Conservation (phyloP, 2,888 invertebrate species). For the Trisateles emortualis region DNA sequence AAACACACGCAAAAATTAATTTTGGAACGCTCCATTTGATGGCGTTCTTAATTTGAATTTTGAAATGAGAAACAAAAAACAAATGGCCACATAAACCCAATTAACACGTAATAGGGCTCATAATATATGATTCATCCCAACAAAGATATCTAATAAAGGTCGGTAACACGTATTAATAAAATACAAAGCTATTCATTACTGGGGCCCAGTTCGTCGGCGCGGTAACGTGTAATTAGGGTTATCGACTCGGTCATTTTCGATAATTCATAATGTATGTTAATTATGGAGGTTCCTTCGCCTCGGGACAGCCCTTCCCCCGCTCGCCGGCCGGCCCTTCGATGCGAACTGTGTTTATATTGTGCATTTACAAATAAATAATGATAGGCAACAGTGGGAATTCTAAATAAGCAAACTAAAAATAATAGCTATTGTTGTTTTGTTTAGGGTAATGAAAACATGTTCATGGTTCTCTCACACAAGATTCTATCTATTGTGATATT, state of each 20-base stretch:
- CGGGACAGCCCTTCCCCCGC: conserved; percentile 60
- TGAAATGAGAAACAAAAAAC: conserved; percentile 30
- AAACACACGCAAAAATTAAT: conserved; percentile 21
- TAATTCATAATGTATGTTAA: conserved; percentile 86
- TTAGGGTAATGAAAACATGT: conserved; percentile 38
- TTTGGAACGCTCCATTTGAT: conserved; percentile 24
- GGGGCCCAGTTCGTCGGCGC: conserved; percentile 56
- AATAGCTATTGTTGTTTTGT: conserved; percentile 53
- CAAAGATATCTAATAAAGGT: conserved; percentile 75
- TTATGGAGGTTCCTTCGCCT: conserved; percentile 77
- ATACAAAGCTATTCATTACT: conserved; percentile 79
- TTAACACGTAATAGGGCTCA: conserved; percentile 71
- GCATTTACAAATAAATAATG: conserved; percentile 62
- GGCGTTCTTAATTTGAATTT: conserved; percentile 40
- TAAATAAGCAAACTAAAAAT: conserved; percentile 54
- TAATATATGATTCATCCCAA: conserved; percentile 73
- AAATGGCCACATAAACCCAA: conserved; percentile 60
- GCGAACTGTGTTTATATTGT: conserved; percentile 58
- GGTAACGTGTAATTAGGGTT: conserved; percentile 79
- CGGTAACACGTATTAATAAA: conserved; percentile 77
- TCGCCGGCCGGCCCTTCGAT: conserved; percentile 39
- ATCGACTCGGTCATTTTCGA: conserved; percentile 81
- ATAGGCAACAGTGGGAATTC: conserved; percentile 55
- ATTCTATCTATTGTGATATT: no score
- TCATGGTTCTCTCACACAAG: background rate